phyloP scores from a whole-genome alignment of 2,888 invertebrate genomes.

The Apoderus coryli region DNA sequence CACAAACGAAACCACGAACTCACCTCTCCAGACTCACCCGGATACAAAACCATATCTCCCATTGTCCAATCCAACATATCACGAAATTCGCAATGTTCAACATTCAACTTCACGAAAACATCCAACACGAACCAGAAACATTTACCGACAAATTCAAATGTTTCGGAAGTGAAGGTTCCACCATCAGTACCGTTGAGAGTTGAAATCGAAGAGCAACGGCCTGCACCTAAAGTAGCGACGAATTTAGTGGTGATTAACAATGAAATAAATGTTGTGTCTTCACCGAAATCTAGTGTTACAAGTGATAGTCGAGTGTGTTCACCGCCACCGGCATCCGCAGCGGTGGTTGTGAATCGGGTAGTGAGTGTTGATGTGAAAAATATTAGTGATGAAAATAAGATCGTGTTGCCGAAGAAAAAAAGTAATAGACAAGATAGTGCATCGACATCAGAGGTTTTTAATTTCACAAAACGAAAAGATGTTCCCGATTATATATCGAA shows the following conservation, averaged over 20 bases:
- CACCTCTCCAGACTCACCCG: too few species aligned
- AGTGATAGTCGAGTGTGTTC: constrained; percentile 1
- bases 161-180: constrained; percentile 17
- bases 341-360: constrained; percentile 2
- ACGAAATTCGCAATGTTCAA: constrained; percentile 46
- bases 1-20: too few species aligned
- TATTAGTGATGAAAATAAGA: too few species aligned
- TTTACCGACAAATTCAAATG: constrained; percentile 18
- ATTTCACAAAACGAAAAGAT: constrained; percentile 66
- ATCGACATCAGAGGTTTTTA: constrained; percentile 45
- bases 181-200: constrained; percentile 21
- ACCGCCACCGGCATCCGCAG: constrained; percentile 18
- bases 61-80: constrained; percentile 42
- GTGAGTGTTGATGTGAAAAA: constrained; percentile 53
- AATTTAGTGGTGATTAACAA: constrained; percentile 1
- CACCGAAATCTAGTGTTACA: too few species aligned
- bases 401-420: constrained; percentile 13
- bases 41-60: constrained; percentile 17
- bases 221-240: constrained; percentile 3
- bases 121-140: constrained; percentile 19
- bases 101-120: constrained; percentile 41
- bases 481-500: constrained; percentile 87
- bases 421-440: constrained; percentile 13
- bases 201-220: constrained; percentile 28
- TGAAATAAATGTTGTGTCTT: too few species aligned